These are phyloP conservation scores for Mythimna pallens DNA, from an alignment of 2,888 invertebrate genomes.

Conservation along the genomic window DNA sequence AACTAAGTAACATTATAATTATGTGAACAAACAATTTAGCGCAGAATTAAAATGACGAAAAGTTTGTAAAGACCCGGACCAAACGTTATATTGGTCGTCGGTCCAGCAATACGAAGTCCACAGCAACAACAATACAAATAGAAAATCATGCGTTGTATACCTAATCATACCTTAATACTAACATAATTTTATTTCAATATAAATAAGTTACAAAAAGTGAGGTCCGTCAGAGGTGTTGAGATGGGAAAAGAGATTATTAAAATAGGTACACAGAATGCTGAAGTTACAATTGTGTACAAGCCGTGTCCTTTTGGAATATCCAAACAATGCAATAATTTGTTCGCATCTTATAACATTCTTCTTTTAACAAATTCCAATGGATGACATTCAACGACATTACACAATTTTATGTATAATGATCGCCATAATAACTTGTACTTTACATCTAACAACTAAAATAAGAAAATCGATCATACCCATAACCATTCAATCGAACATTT, in stretches of 20 bases:
- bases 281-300: conserved; percentile 47
- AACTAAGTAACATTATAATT: conserved; percentile 66
- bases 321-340: conserved; percentile 54
- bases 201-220: conserved; percentile 70
- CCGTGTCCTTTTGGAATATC: conserved; percentile 41
- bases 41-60: conserved; percentile 47
- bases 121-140: conserved; percentile 60
- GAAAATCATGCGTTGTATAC: conserved; percentile 51
- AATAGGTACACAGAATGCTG: conserved; percentile 43
- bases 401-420: conserved; percentile 52
- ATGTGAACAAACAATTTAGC: conserved; percentile 65
- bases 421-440: conserved; percentile 69
- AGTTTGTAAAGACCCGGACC: conserved; percentile 15
- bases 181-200: conserved; percentile 59
- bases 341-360: conserved; percentile 42
- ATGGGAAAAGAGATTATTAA: conserved; percentile 60
- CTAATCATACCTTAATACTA: conserved; percentile 63
- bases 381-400: conserved; percentile 54
- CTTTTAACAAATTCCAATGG: conserved; percentile 45
- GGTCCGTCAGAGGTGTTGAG: conserved; percentile 66
- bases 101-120: conserved; percentile 35
- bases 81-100: conserved; percentile 10
- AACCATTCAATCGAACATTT: conserved; percentile 37
- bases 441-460: conserved; percentile 63
- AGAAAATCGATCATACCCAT: conserved; percentile 54